These are phyloP conservation scores for Sciurus carolinensis DNA, from an alignment of 2,797 vertebrate genomes.

Conservation along the genomic window DNA sequence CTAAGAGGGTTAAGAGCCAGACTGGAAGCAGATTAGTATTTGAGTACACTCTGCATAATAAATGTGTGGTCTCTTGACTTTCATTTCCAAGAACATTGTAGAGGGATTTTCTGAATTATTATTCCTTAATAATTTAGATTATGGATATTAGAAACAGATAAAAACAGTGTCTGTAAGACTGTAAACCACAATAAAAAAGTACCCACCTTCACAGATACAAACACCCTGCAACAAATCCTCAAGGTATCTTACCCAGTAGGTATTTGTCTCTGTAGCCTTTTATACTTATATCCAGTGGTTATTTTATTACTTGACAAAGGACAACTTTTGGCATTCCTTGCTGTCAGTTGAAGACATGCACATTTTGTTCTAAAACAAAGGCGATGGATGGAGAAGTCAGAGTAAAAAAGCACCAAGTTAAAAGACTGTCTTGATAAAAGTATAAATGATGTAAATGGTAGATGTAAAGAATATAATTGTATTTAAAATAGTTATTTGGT, in stretches of 20 bases:
- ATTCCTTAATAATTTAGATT: slow-evolving; percentile 38
- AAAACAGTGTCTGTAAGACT: not conserved
- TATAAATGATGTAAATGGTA: not conserved
- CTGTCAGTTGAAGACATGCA: slow-evolving; percentile 91
- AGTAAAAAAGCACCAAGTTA: slow-evolving; percentile 63
- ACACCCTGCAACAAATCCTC: slow-evolving; percentile 47
- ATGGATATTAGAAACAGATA: slow-evolving; percentile 48
- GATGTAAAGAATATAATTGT: not conserved
- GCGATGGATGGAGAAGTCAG: slow-evolving; percentile 69
- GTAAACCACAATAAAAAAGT: slow-evolving; percentile 20
- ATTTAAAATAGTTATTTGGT: slow-evolving; percentile 8
- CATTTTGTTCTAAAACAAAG: slow-evolving; percentile 89
- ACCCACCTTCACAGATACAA: slow-evolving; percentile 52
- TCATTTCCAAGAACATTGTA: slow-evolving; percentile 61
- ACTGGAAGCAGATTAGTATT: slow-evolving; percentile 1
- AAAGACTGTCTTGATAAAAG: slow-evolving; percentile 16
- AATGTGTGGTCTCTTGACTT: slow-evolving; percentile 32
- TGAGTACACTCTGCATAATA: not conserved
- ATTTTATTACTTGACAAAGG: slow-evolving; percentile 61
- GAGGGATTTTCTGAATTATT: not conserved
- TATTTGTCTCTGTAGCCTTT: slow-evolving; percentile 90
- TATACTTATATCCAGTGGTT: slow-evolving; percentile 90
- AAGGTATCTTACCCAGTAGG: slow-evolving; percentile 92
- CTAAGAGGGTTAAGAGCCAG: not conserved
- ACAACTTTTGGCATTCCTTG: slow-evolving; percentile 82